Evolutionary conservation across 2,888 invertebrate species (phyloP).

Genomic region (Formica aserva): DNA sequence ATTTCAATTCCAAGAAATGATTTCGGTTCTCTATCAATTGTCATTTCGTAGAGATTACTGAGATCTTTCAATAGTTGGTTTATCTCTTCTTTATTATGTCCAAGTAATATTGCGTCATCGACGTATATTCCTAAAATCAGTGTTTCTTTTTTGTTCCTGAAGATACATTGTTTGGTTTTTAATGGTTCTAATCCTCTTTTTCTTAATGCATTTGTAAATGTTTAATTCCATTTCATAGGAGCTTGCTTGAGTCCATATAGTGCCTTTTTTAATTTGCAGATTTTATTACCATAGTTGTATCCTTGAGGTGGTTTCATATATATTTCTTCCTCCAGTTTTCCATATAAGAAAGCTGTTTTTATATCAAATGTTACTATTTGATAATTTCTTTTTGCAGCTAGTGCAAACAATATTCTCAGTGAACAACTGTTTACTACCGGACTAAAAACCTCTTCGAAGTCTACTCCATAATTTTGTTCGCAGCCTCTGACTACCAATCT

Average conservation of each 20-base stretch:
- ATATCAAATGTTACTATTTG: not conserved
- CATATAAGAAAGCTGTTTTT: not conserved
- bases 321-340: not conserved
- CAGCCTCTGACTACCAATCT: constrained; percentile 2
- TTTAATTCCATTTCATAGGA: not conserved
- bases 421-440: too few relatives aligned
- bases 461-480: too few relatives aligned
- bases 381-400: too few relatives aligned
- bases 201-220: not conserved
- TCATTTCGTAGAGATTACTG: not conserved
- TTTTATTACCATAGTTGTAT: not conserved
- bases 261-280: not conserved
- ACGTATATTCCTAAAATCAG: constrained; percentile 59
- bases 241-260: not conserved
- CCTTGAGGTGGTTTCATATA: not conserved
- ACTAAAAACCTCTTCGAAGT: too few relatives aligned
- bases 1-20: not conserved
- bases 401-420: too few relatives aligned
- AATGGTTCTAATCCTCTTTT: not conserved
- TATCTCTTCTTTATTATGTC: constrained; percentile 47
- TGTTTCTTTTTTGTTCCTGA: constrained; percentile 47
- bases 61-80: not conserved
- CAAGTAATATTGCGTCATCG: constrained; percentile 53
- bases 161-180: constrained; percentile 52
- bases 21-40: not conserved